These are phyloP conservation scores for Microtus richardsoni DNA, from an alignment of 2,113 vertebrate genomes.

Conservation along the genomic window DNA sequence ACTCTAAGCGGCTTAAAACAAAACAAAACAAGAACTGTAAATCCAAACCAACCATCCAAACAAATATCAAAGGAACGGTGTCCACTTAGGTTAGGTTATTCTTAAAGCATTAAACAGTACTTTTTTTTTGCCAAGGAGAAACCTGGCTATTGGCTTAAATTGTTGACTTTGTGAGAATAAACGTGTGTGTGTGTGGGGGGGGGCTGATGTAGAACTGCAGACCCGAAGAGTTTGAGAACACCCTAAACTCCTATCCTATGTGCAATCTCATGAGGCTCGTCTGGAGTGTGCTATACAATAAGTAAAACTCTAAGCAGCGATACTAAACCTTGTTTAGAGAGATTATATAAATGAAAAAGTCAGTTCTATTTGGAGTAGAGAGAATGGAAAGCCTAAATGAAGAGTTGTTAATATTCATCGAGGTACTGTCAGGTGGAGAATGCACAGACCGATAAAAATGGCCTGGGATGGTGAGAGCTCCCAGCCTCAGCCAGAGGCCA, in stretches of 20 bases:
- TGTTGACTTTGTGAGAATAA: neutral
- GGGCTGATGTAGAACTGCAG: neutral
- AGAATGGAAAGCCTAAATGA: constrained; percentile 7
- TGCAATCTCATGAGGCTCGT: neutral
- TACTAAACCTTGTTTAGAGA: constrained; percentile 18
- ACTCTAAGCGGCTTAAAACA: neutral
- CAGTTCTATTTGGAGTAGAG: neutral
- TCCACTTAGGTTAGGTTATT: neutral
- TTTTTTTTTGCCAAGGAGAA: neutral
- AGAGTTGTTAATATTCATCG: neutral
- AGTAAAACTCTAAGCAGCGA: neutral
- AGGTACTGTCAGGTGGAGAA: neutral
- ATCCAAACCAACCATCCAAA: neutral
- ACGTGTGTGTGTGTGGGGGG: neutral
- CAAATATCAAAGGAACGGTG: neutral
- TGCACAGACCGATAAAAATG: constrained; percentile 23
- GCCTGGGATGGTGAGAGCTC: neutral
- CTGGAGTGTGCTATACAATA: neutral
- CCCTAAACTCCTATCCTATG: neutral
- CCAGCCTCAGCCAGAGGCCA: constrained; percentile 1
- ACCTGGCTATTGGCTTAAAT: constrained; percentile 24
- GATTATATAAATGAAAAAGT: neutral
- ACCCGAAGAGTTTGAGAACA: neutral
- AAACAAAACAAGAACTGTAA: neutral
- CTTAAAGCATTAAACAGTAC: neutral